phyloP scores from a whole-genome alignment of 2,888 invertebrate species.

The Rhagonycha lutea region DNA sequence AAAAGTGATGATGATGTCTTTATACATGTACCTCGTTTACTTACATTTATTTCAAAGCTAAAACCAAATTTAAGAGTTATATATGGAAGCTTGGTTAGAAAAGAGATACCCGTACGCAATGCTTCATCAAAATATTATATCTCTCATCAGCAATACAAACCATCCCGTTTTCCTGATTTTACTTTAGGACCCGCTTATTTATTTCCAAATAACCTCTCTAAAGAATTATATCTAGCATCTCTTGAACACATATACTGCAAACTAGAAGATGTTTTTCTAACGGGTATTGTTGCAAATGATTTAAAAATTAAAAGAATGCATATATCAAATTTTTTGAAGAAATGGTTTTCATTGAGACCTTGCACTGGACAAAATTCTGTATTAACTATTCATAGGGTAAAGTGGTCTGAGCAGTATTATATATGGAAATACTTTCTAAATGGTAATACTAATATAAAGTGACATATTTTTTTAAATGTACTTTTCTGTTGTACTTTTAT shows the following conservation, averaged over 20 bases:
- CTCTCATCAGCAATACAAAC: background rate
- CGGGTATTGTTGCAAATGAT: background rate
- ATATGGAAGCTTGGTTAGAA: background rate
- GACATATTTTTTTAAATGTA: background rate
- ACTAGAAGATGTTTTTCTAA: background rate
- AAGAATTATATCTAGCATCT: background rate
- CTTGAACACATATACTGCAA: background rate
- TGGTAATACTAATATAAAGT: constrained; percentile 51
- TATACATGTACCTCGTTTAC: background rate
- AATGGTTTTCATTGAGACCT: background rate
- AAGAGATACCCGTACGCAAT: background rate
- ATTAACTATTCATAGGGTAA: constrained; percentile 86
- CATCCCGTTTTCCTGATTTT: background rate
- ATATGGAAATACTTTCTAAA: constrained; percentile 87
- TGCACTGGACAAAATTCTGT: background rate
- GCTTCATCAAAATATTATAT: background rate
- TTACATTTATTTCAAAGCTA: background rate
- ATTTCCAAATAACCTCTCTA: background rate
- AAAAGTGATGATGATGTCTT: background rate
- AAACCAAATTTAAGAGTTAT: background rate
- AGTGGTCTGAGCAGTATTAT: constrained; percentile 85
- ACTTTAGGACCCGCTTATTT: background rate
- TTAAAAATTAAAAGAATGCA: background rate
- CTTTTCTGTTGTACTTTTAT: background rate
- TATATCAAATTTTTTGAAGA: background rate